Conservation (phyloP, 2,113 vertebrate genomes). For the Rhipidura dahli region DNA sequence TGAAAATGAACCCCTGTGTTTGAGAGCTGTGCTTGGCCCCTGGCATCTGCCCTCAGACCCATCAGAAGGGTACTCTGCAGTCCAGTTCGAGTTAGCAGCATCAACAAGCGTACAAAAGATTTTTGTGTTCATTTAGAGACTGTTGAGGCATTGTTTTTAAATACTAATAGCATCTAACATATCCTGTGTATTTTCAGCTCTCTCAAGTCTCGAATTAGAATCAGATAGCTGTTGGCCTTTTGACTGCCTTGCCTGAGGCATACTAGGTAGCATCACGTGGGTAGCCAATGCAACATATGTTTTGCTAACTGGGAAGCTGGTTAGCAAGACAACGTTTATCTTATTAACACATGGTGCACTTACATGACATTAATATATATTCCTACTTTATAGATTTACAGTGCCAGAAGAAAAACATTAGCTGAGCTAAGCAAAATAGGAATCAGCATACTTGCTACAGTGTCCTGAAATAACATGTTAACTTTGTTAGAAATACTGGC, state of each 20-base stretch:
- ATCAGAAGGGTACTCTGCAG: background rate
- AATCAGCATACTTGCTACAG: background rate
- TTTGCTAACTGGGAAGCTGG: slow-evolving; percentile 29
- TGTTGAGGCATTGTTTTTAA: slow-evolving; percentile 55
- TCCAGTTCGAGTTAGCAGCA: background rate
- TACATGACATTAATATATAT: slow-evolving; percentile 22
- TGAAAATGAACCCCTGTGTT: background rate
- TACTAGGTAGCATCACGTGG: slow-evolving; percentile 1
- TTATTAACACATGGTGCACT: slow-evolving; percentile 44
- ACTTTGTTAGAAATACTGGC: background rate
- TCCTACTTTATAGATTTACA: slow-evolving; percentile 17
- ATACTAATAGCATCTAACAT: background rate
- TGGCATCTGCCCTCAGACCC: background rate
- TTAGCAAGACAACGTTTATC: slow-evolving; percentile 32
- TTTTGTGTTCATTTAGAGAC: slow-evolving; percentile 14
- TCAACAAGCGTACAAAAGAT: background rate
- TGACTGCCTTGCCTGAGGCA: slow-evolving; percentile 50
- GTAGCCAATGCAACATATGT: slow-evolving; percentile 47
- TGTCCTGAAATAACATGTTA: background rate
- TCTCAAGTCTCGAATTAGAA: slow-evolving; percentile 60
- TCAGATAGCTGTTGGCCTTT: slow-evolving; percentile 55
- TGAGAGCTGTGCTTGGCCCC: accelerated
- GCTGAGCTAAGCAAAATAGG: slow-evolving; percentile 29
- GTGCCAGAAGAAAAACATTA: slow-evolving; percentile 26
- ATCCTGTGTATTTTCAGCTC: slow-evolving; percentile 46